Base-by-base conservation (phyloP, 2,797 vertebrate species). In the Aerospiza tachiro region DNA sequence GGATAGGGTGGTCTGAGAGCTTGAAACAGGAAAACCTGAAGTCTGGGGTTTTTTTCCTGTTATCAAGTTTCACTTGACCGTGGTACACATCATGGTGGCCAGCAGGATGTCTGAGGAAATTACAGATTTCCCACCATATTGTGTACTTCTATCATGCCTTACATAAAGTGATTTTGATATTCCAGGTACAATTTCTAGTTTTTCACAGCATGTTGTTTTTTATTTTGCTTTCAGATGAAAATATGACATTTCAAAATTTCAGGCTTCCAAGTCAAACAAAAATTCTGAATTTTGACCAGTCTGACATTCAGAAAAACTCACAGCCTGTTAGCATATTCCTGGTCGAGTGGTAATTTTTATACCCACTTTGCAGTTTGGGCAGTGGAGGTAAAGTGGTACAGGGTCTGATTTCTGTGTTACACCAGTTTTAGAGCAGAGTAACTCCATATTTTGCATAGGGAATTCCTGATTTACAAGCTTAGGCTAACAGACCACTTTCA, bases 401-500 rank as follows among this genome's bases (percentile, higher is more conserved):
- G 26, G 35, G 58, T 73, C 72, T 1, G 2, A 16, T 83, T 93
- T 85, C 65, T 87, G 35, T 28, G 58, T 80, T 71, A 36, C 36
- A 45, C 25, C 42, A 50, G 7, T 68, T 95, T 92, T 81, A 38
- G 82, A 81, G 71, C 33, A 74, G 40, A 87, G 10, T 31, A 83
- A 44, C 58, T 87, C 44, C 17, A 0, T 42, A 15, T 80, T 90
- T 95, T 90, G 58, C 52, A 15, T 29, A n/a, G 56, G 62, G 77
- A 78, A 72, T 91, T 96, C 58, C 75, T 92, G 79, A 93, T 94
- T 95, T 97, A 92, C 79, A 87, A 58, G 79, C 82, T 96, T 58
- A 70, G 59, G 66, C 89, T 88, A 50, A 72, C 79, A 95, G 81
- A 78, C 55, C 26, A 45, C 74, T 94, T 92, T 91, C 86, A 96